A percentile compares a stretch with the other conserved stretches of the same genome.
phyloP scores from a whole-genome alignment of 2,797 vertebrate species.

The Hozukius guyotensis region DNA sequence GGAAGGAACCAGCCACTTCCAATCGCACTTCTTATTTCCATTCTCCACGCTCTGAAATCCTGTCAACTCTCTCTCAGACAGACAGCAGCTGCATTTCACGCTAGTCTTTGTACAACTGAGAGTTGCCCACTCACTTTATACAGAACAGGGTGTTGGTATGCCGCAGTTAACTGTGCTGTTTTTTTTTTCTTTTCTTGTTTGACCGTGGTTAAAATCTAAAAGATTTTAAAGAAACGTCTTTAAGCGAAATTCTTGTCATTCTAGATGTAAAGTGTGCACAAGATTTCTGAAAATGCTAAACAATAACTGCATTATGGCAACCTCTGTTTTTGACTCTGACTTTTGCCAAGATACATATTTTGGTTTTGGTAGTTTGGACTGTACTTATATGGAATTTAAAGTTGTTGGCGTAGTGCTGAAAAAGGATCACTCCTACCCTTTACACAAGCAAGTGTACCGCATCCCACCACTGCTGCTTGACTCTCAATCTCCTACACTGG shows the following conservation, averaged over 20 bases:
- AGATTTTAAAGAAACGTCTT: not conserved
- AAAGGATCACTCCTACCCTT: not conserved
- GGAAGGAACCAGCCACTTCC: slow-evolving; percentile 71
- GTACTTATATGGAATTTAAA: not conserved
- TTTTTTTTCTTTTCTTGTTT: not conserved
- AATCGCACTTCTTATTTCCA: slow-evolving; percentile 76
- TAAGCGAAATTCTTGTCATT: not conserved
- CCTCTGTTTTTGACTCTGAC: not conserved
- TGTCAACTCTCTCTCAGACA: slow-evolving; percentile 74
- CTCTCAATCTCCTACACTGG: not conserved
- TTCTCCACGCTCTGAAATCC: slow-evolving; percentile 79
- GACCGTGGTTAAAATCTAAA: not conserved
- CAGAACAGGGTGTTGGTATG: slow-evolving; percentile 33
- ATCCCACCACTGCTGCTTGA: not conserved
- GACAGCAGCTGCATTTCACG: slow-evolving; percentile 79
- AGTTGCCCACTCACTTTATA: slow-evolving; percentile 58
- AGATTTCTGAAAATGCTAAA: not conserved
- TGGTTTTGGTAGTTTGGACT: not conserved
- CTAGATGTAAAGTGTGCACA: not conserved
- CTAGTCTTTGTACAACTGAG: slow-evolving; percentile 68
- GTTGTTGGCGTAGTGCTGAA: not conserved
- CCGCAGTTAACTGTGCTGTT: slow-evolving; percentile 7
- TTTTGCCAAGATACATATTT: not conserved
- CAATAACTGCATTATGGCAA: not conserved
- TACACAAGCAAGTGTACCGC: not conserved